A percentile compares a stretch with the other conserved stretches of the same genome.
Evolutionary conservation across 2,888 invertebrate species (phyloP).

Genomic region (Vannuccia rotundouncinata): DNA sequence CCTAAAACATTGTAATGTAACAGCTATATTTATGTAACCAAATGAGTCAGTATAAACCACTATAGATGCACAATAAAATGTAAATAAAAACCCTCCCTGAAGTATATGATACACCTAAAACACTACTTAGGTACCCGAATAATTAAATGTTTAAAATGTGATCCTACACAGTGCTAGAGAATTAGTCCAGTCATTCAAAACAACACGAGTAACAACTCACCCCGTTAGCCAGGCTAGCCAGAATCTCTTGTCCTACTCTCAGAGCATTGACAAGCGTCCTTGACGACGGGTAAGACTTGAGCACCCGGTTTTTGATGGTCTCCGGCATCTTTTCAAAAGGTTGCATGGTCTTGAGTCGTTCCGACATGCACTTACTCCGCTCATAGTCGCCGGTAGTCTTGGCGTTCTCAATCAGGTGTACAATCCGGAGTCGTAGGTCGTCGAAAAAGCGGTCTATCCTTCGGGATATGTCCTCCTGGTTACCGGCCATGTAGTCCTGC

Average conservation of each 20-base stretch:
- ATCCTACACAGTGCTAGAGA: too few relatives aligned
- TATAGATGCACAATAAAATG: too few relatives aligned
- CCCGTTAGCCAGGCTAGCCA: neutral
- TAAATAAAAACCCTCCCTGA: too few relatives aligned
- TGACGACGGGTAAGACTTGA: conserved; percentile 14
- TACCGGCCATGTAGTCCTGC: conserved; percentile 2
- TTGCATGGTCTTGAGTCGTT: neutral
- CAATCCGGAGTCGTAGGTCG: neutral
- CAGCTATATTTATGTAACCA: too few relatives aligned
- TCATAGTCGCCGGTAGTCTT: neutral
- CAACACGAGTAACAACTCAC: too few relatives aligned
- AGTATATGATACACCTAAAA: too few relatives aligned
- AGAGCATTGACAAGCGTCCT: conserved; percentile 20
- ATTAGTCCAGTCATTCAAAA: too few relatives aligned
- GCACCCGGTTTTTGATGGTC: neutral
- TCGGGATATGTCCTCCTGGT: neutral
- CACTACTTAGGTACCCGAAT: too few relatives aligned
- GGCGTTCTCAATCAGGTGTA: neutral
- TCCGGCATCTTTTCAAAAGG: neutral
- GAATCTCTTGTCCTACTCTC: neutral
- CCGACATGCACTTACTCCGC: neutral
- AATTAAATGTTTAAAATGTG: too few relatives aligned
- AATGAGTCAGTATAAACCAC: too few relatives aligned
- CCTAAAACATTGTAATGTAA: too few relatives aligned
- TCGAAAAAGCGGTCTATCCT: neutral